phyloP scores from a whole-genome alignment of 1,140 invertebrate species.

The Homalodisca vitripennis region DNA sequence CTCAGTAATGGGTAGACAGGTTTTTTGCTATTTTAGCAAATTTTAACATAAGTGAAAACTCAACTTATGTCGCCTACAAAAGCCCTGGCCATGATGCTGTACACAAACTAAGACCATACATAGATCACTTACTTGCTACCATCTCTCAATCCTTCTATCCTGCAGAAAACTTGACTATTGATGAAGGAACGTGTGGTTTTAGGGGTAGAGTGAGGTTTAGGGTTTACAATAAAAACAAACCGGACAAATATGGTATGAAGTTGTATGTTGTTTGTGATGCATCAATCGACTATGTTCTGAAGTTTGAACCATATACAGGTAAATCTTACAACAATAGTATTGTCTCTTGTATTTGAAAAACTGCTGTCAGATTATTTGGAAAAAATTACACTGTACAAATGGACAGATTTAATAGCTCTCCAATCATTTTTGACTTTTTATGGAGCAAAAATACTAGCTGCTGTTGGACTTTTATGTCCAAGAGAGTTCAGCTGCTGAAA shows the following conservation, averaged over 20 bases:
- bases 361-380: neutral
- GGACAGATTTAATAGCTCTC: neutral
- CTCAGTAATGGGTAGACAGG: no score
- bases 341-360: neutral
- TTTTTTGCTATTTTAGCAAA: neutral
- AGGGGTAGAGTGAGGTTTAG: no score
- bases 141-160: neutral
- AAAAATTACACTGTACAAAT: neutral
- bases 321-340: neutral
- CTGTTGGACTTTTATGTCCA: constrained; percentile 16
- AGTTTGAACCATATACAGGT: neutral
- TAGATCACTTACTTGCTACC: neutral
- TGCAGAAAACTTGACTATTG: no score
- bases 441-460: constrained; percentile 10
- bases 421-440: constrained; percentile 28
- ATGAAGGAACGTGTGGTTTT: no score
- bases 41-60: neutral
- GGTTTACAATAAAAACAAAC: no score
- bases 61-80: neutral
- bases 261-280: no score
- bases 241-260: no score
- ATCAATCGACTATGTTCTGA: neutral
- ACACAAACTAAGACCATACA: no score
- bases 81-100: neutral
- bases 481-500: constrained; percentile 10